Conservation (phyloP, 2,113 vertebrate genomes). For the Nesospiza acunhae region DNA sequence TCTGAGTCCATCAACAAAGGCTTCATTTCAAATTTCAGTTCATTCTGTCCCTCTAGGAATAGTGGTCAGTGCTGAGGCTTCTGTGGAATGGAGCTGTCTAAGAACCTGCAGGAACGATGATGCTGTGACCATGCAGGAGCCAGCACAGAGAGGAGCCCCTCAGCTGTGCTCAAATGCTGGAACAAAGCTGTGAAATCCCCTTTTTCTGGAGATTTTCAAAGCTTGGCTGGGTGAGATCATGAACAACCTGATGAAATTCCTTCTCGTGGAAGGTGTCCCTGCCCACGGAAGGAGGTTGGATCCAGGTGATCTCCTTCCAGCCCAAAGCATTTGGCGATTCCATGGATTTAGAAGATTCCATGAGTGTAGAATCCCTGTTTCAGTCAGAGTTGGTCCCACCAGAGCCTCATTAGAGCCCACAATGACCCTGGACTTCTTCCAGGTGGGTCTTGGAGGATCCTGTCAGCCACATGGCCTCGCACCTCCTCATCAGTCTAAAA, state of each 20-base stretch:
- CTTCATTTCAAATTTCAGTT: background rate
- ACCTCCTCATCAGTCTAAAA: background rate
- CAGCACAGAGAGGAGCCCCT: background rate
- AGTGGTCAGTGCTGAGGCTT: background rate
- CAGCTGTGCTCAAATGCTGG: background rate
- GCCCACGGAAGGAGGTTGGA: background rate
- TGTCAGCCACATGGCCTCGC: rapidly evolving
- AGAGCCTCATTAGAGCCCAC: background rate
- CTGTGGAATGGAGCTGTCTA: rapidly evolving
- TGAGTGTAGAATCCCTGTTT: background rate
- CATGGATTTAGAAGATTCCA: background rate
- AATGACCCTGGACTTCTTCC: background rate
- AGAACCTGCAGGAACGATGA: background rate
- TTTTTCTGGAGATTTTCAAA: background rate
- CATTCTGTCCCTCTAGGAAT: background rate
- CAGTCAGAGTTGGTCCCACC: background rate
- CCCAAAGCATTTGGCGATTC: background rate
- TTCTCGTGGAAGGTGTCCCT: background rate
- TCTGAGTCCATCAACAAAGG: background rate
- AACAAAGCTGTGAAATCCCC: background rate
- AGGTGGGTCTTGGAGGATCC: background rate
- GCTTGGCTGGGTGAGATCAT: background rate
- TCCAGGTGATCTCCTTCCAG: background rate
- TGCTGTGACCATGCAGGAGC: rapidly evolving
- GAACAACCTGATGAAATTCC: background rate